Percentiles rank a stretch among this genome's conserved stretches.
Conservation (phyloP, 2,113 vertebrate genomes). For the Falcunculus frontatus region DNA sequence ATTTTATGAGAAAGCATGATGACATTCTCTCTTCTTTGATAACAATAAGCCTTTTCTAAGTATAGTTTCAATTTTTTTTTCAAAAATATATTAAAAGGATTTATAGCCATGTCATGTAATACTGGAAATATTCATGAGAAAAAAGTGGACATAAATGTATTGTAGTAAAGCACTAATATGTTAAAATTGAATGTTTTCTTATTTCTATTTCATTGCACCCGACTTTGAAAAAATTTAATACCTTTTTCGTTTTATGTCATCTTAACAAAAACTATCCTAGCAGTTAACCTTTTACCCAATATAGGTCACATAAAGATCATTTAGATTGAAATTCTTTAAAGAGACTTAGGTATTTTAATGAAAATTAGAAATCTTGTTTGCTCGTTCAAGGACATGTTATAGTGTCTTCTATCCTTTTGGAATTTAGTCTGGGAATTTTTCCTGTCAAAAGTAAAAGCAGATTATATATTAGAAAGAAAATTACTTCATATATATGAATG, state of each 20-base stretch:
- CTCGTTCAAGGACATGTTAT: not conserved
- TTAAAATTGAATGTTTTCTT: not conserved
- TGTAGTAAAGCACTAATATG: not conserved
- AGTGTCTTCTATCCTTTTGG: not conserved
- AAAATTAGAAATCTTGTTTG: not conserved
- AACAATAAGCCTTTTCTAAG: conserved; percentile 54
- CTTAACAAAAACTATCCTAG: not conserved
- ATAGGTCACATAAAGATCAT: not conserved
- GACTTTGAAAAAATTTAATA: not conserved
- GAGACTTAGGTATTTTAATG: not conserved
- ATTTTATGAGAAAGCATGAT: conserved; percentile 60
- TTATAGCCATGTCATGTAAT: conserved; percentile 42
- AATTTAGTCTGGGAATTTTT: not conserved
- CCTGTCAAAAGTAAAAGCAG: not conserved
- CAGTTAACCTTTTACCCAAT: not conserved
- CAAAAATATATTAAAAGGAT: conserved; percentile 22
- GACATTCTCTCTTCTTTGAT: conserved; percentile 39
- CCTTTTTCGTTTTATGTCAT: not conserved
- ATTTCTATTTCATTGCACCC: not conserved
- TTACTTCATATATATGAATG: not conserved
- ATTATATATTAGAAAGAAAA: not conserved
- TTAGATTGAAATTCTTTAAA: not conserved
- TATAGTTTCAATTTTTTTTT: conserved; percentile 51
- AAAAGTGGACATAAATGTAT: not conserved
- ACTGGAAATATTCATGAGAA: not conserved